Base-by-base conservation (phyloP, 1,140 invertebrate species). In the Neodiprion pinetum region DNA sequence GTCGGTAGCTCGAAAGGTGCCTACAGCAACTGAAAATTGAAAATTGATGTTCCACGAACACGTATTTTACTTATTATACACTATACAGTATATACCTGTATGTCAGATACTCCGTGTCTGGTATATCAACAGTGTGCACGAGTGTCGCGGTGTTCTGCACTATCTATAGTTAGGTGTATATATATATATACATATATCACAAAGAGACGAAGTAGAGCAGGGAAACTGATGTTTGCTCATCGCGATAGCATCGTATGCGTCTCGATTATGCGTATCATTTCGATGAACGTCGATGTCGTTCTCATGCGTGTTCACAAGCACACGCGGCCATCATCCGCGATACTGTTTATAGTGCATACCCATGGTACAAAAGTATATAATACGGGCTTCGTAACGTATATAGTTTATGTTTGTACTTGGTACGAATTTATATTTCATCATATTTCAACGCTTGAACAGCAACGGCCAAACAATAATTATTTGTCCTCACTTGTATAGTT, bases 201-300 rank as follows among this genome's bases (percentile, higher is more conserved):
- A 61, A 5, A 40, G 28, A 40, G 53, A 61, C 53, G 53, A 61
- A 61, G 53, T 61, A 61, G 53, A 61, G 53, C 53, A 61, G 53
- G 53, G 53, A 61, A 61, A 61, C 53, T 61, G 4, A 17, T 61
- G 53, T 61, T 61, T 61, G 53, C 53, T 61, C 53, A 61, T 61
- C 53, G 53, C 53, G 53, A 61, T 61, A 61, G 53, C 53, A 17
- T 17, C 53, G 53, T 61, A 17, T 61, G 53, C 53, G 53, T 61
- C 53, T 61, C 53, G 53, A 61, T 61, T 61, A 61, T 61, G 53
- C 53, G 53, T 61, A 61, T 61, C 53, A 17, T 61, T 61, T 61
- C 53, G 53, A 61, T 61, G 4, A 12, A 61, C 53, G 53, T 12
- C n/a, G 53, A 17, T 61, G n/a, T 17, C 53, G n/a, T 17, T 12